A percentile compares a stretch with the other conserved stretches of the same genome.
Evolutionary conservation across 2,113 vertebrate genomes (phyloP).

Genomic region (Antechinus flavipes): DNA sequence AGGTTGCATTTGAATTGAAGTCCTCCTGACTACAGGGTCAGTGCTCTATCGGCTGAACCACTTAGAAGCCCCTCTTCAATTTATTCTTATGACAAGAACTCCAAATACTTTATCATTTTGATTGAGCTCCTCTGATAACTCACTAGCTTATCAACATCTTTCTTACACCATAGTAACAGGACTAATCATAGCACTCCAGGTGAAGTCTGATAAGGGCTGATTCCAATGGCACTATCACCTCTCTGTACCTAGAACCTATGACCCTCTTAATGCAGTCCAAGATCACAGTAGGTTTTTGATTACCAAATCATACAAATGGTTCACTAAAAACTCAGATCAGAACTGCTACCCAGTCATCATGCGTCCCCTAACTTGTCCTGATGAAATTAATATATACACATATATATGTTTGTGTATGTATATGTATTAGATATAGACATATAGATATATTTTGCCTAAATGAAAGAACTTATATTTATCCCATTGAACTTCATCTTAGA

Average conservation of each 20-base stretch:
- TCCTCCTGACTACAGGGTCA: too few species aligned
- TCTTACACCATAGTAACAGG: background rate
- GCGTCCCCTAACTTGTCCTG: background rate
- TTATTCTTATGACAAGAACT: background rate
- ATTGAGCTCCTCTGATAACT: background rate
- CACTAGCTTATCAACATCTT: background rate
- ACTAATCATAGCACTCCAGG: background rate
- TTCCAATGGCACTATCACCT: background rate
- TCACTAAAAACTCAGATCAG: background rate
- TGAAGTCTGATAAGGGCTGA: background rate
- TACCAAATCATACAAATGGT: background rate
- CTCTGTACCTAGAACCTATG: background rate
- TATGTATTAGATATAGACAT: too few species aligned
- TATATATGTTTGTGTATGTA: too few species aligned
- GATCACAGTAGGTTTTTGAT: background rate
- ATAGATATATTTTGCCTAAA: background rate
- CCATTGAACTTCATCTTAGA: background rate
- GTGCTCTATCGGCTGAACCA: too few species aligned
- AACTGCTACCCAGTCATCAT: background rate
- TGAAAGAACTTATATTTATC: background rate
- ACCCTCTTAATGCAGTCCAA: background rate
- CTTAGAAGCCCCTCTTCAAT: background rate
- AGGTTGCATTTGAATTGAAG: too few species aligned
- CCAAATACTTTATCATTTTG: background rate
- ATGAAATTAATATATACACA: background rate